Base-by-base conservation (phyloP, 1,140 invertebrate genomes). In the Aphidius ervi region DNA sequence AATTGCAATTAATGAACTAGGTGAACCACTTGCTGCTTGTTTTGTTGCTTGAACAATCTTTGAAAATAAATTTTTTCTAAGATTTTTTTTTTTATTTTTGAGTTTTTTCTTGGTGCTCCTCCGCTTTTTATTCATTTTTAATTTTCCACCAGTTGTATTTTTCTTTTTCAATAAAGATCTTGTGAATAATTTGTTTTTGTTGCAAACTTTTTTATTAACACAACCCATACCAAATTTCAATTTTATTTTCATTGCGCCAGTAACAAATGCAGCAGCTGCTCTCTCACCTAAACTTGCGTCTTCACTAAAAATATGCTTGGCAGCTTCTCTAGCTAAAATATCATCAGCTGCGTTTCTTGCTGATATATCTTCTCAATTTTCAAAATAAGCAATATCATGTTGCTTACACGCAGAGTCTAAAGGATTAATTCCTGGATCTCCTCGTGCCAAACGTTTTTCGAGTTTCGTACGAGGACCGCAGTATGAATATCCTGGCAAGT, bases 311-410 rank as follows among this genome's bases (percentile, higher is more conserved):
- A n/a, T n/a, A n/a, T n/a, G n/a, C n/a, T n/a, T n/a, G n/a, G n/a
- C n/a, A n/a, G n/a, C n/a, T n/a, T n/a, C n/a, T n/a, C n/a, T n/a
- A n/a, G n/a, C n/a, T n/a, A 48, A 40, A 9, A 42, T 6, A 37
- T 43, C 9, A 43, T 54, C 52, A 40, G 52, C 37, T 39, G 9
- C 9, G 37, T 54, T 16, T 10, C 52, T 9, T 16, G 37, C 41
- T 43, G 39, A 37, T 4, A 46, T 5, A 31, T 57, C 37, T 37
- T 46, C 43, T 4, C 56, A 1, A 46, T 57, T 57, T n/a, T 57
- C 16, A 40, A 41, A 46, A 47, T 57, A 57, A 9, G 43, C 56
- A 6, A 46, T 57, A 47, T 57, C 56, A 41, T 57, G 43, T 7
- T 46, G 7, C 20, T 57, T 57, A 47, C 42, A 57, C 6, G 56